Conservation (phyloP, 2,797 vertebrate species). For the Ambastaia sidthimunki region DNA sequence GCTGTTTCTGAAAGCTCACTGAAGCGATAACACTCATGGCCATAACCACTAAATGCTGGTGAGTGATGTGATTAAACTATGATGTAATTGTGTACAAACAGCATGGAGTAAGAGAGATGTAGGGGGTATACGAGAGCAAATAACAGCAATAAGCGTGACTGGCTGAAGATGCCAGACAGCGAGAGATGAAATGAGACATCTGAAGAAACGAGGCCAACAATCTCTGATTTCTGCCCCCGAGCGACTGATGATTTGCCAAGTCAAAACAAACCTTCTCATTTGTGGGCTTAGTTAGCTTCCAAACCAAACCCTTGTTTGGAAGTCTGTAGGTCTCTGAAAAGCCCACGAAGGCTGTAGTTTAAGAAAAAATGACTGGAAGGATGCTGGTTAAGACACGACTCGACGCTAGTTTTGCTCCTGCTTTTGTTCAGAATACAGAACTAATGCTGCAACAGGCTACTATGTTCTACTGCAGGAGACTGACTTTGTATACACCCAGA, state of each 20-base stretch:
- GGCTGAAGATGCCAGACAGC: constrained; percentile 52
- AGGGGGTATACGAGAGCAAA: constrained; percentile 24
- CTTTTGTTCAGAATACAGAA: constrained; percentile 10
- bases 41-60: constrained; percentile 5
- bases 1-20: background rate
- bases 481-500: constrained; percentile 1
- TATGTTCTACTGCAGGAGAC: constrained; percentile 6
- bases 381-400: constrained; percentile 29
- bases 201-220: constrained; percentile 56
- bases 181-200: constrained; percentile 62
- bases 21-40: background rate
- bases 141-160: constrained; percentile 19
- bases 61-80: background rate
- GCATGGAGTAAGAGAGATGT: constrained; percentile 36
- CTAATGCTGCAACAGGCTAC: constrained; percentile 29
- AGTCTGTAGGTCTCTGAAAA: constrained; percentile 42
- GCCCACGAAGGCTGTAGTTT: constrained; percentile 46
- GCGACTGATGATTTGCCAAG: constrained; percentile 60
- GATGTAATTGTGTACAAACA: constrained; percentile 39
- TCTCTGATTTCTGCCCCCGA: constrained; percentile 58
- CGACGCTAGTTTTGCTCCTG: constrained; percentile 17
- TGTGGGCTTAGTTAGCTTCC: constrained; percentile 53
- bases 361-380: constrained; percentile 38
- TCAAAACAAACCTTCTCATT: constrained; percentile 60
- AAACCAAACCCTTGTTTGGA: constrained; percentile 53